phyloP scores from a whole-genome alignment of 2,797 vertebrate species.

The Channa striata region DNA sequence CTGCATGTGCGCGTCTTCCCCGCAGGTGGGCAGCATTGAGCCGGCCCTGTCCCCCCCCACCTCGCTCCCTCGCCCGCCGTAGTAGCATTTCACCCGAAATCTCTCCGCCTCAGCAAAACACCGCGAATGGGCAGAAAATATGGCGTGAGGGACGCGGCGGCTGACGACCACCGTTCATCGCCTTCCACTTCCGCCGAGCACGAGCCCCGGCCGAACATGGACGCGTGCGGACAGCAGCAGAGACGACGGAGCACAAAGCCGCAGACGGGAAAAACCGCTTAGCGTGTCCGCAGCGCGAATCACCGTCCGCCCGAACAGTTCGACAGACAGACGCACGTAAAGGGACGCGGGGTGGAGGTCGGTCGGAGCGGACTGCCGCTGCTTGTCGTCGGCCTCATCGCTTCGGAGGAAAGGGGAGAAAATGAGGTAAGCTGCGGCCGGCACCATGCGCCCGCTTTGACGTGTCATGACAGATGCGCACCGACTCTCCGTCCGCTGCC shows the following conservation, averaged over 20 bases:
- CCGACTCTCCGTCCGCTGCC: conserved; percentile 40
- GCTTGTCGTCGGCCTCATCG: conserved; percentile 44
- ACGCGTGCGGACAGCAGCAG: conserved; percentile 60
- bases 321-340: conserved; percentile 42
- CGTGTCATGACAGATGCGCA: conserved; percentile 77
- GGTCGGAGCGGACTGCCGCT: conserved; percentile 19
- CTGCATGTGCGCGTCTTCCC: conserved; percentile 50
- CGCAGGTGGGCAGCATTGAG: conserved; percentile 80
- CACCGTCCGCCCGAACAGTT: conserved; percentile 49
- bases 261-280: conserved; percentile 68
- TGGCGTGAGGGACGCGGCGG: conserved; percentile 77
- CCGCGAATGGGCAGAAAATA: conserved; percentile 80
- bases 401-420: conserved; percentile 65
- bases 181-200: conserved; percentile 65
- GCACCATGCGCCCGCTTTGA: conserved; percentile 72
- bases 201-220: conserved; percentile 79
- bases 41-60: conserved; percentile 42
- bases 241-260: conserved; percentile 80
- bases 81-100: conserved; percentile 62
- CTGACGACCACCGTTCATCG: conserved; percentile 65
- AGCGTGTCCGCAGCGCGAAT: conserved; percentile 63
- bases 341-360: conserved; percentile 37
- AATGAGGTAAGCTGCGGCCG: conserved; percentile 85
- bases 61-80: conserved; percentile 53
- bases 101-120: conserved; percentile 76